A percentile compares a stretch with the other conserved stretches of the same genome.
Conservation (phyloP, 2,797 vertebrate genomes). For the Amniataba percoides region DNA sequence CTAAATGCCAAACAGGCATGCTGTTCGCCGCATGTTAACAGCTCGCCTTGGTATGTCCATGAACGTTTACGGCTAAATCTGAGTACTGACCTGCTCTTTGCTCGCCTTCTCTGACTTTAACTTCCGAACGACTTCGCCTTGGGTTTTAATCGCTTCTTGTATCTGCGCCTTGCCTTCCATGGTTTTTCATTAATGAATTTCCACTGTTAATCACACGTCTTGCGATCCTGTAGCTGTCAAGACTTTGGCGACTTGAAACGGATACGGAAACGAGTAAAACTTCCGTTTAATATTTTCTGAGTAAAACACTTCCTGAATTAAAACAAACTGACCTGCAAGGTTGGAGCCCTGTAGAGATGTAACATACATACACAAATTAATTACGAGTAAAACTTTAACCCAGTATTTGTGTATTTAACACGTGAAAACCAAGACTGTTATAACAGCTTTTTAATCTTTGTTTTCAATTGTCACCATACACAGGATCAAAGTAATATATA, state of each 20-base stretch:
- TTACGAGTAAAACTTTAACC: background rate
- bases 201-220: background rate
- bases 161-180: conserved; percentile 84
- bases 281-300: conserved; percentile 24
- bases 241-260: background rate
- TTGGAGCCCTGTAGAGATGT: background rate
- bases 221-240: background rate
- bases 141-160: conserved; percentile 85
- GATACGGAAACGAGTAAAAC: conserved; percentile 36
- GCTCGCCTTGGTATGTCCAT: background rate
- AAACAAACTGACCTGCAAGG: background rate
- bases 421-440: too few relatives aligned
- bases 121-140: conserved; percentile 86
- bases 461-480: too few relatives aligned
- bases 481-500: too few relatives aligned
- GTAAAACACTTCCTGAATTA: background rate
- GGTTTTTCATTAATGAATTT: conserved; percentile 7
- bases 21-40: background rate
- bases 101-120: conserved; percentile 85
- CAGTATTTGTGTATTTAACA: background rate
- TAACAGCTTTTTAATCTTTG: too few relatives aligned
- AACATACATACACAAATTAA: background rate
- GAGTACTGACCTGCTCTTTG: conserved; percentile 85
- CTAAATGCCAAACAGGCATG: background rate
- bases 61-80: background rate